phyloP scores from a whole-genome alignment of 2,797 vertebrate species.

The Mustela erminea region DNA sequence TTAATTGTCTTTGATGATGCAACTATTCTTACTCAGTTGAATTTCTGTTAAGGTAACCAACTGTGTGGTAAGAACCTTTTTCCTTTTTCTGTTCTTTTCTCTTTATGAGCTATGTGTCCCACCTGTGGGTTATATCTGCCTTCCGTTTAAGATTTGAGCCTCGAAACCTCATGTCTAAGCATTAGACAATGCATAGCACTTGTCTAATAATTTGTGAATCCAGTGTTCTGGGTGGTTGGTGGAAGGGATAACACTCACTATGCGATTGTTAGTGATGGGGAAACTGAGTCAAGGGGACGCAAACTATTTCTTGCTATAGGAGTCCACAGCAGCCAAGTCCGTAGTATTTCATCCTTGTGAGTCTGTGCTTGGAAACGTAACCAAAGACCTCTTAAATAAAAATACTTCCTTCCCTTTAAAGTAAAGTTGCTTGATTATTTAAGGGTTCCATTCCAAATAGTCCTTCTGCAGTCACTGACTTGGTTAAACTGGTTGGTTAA shows the following conservation, averaged over 20 bases:
- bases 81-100: neutral
- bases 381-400: neutral
- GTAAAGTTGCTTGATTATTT: neutral
- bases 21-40: neutral
- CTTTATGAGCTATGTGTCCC: neutral
- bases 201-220: neutral
- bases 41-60: constrained; percentile 4
- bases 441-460: neutral
- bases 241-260: neutral
- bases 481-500: constrained; percentile 17
- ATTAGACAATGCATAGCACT: neutral
- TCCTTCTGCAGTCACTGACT: neutral
- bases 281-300: constrained; percentile 23
- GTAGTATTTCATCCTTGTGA: neutral
- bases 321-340: neutral
- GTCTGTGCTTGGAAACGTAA: constrained; percentile 14
- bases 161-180: neutral
- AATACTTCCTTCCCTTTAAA: constrained; percentile 28
- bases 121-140: neutral
- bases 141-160: neutral
- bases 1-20: neutral
- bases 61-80: neutral
- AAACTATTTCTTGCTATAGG: neutral
- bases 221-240: neutral
- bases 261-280: neutral